Conservation (phyloP, 2,113 vertebrate genomes). For the Protobothrops mucrosquamatus region DNA sequence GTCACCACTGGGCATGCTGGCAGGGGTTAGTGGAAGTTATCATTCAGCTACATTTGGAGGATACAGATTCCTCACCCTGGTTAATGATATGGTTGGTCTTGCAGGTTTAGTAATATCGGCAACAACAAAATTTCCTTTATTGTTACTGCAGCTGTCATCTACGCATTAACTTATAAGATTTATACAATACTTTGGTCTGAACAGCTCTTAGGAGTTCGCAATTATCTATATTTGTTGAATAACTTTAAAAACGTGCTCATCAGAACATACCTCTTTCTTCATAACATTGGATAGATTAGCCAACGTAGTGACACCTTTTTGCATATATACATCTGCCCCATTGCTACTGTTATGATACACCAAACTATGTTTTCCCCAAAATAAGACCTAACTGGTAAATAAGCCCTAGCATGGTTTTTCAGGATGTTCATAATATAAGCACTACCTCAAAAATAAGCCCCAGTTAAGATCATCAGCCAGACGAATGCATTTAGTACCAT, state of each 20-base stretch:
- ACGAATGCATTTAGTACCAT: no score
- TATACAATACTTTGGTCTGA: background rate
- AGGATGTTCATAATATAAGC: no score
- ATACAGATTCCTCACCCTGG: background rate
- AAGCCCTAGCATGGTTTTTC: no score
- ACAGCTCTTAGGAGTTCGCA: background rate
- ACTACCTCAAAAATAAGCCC: no score
- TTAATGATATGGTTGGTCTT: background rate
- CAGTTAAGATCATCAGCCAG: no score
- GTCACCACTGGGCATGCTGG: background rate
- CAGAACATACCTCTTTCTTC: background rate
- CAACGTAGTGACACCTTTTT: background rate
- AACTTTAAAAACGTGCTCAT: background rate
- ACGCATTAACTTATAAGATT: background rate
- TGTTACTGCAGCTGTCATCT: background rate
- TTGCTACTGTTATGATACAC: background rate
- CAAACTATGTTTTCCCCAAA: background rate
- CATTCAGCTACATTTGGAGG: background rate
- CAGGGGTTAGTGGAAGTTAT: background rate
- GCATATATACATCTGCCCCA: background rate
- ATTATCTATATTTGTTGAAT: background rate
- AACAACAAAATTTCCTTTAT: background rate
- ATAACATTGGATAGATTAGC: background rate
- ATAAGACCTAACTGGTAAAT: no score
- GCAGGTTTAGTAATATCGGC: background rate